These are phyloP conservation scores for Lycia hirtaria DNA, from an alignment of 2,888 invertebrate genomes.

Conservation along the genomic window DNA sequence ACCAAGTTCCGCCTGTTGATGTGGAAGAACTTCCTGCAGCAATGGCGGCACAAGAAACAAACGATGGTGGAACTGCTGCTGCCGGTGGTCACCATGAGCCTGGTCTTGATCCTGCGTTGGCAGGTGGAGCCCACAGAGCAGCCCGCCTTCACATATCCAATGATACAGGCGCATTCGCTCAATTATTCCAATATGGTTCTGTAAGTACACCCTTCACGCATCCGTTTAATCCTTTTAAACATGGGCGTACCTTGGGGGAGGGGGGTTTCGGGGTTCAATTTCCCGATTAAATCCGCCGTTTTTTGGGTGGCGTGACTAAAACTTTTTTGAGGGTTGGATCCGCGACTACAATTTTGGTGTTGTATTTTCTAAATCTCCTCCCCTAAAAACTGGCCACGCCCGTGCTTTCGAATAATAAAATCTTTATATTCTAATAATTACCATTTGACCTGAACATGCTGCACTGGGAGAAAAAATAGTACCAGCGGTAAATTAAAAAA, in stretches of 20 bases:
- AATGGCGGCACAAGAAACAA: slow-evolving; percentile 89
- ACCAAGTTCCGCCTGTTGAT: slow-evolving; percentile 89
- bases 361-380: too few relatives aligned
- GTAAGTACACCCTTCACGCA: slow-evolving; percentile 53
- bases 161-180: slow-evolving; percentile 62
- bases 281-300: background rate
- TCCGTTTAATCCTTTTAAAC: background rate
- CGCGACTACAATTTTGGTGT: too few relatives aligned
- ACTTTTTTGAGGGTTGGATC: too few relatives aligned
- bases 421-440: too few relatives aligned
- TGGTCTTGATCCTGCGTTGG: slow-evolving; percentile 89
- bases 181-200: slow-evolving; percentile 51
- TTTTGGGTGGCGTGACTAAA: too few relatives aligned
- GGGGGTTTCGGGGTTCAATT: background rate
- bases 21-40: slow-evolving; percentile 94
- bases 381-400: too few relatives aligned
- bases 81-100: slow-evolving; percentile 87
- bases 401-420: too few relatives aligned
- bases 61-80: slow-evolving; percentile 88
- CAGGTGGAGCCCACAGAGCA: slow-evolving; percentile 84
- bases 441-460: too few relatives aligned
- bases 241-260: background rate
- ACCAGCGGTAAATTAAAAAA: too few relatives aligned
- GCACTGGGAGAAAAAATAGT: too few relatives aligned
- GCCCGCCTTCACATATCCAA: slow-evolving; percentile 52